Base-by-base conservation (phyloP, 1,140 invertebrate genomes). In the Drosophila sucinea region DNA sequence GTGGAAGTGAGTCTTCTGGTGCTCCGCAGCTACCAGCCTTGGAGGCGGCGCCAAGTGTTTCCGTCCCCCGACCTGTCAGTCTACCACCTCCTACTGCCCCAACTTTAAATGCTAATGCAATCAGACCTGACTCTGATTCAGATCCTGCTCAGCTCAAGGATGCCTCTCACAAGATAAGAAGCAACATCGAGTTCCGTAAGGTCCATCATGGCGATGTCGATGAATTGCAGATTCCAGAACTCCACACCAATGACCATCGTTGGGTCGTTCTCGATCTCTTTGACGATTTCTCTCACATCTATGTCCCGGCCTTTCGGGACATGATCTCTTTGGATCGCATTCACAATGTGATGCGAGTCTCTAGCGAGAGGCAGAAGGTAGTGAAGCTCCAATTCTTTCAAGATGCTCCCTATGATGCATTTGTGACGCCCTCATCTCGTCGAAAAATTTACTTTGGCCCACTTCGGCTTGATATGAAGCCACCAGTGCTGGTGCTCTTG, bases 271-370 rank as follows among this genome's bases (percentile, higher is more conserved):
- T 92, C 0, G 82, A 92, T 51, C 63, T 92, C 10, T 81, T 60
- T 3, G 84, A 90, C 40, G 91, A 92, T 56, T 92, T 92, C 56
- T 92, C 91, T 1, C 91, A 92, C 58, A 92, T 92, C 32, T 91
- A 85, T 30, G 83, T 92, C 17, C 91, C 91, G 1, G 70, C 83
- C 3, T 90, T 90, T 40, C 67, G 65, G 4, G 82, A 91, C 47
- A 81, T 87, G 67, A 77, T 91, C 7, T 85, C 91, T 0, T 35
- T 86, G 54, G 89, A 90, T 69, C 77, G 91, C 2, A 92, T 91
- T 32, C 72, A 91, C 60, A 82, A 77, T 27, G 83, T 91, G 1
- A 74, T 91, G 54, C 62, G 67, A 5, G 73, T 81, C 56, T 74
- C 90, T 0, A 41, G 25, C 4, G 77, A 84, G 6, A 81, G 72